phyloP scores from a whole-genome alignment of 2,113 vertebrate species.

The Hoplias malabaricus region DNA sequence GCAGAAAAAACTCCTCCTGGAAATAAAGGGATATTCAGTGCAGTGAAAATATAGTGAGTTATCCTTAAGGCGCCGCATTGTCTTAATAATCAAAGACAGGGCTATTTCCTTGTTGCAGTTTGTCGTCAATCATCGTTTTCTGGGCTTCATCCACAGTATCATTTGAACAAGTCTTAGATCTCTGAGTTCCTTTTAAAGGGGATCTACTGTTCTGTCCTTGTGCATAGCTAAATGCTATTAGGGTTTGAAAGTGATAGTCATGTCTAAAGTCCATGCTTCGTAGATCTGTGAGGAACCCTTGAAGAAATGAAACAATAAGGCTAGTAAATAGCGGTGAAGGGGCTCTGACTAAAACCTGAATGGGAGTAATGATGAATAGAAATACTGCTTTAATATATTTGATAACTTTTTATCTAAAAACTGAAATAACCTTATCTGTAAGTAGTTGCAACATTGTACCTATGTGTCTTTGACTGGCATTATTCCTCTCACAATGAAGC shows the following conservation, averaged over 20 bases:
- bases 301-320: slow-evolving; percentile 3
- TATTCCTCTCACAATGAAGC: too few species aligned
- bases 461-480: neutral
- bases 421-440: neutral
- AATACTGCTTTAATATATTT: slow-evolving; percentile 5
- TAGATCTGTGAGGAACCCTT: slow-evolving; percentile 8
- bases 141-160: neutral
- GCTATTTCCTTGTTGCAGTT: neutral
- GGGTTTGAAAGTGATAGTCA: neutral
- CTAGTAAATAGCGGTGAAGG: slow-evolving; percentile 1
- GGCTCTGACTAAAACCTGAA: slow-evolving; percentile 13
- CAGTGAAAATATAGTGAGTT: neutral
- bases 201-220: neutral
- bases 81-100: slow-evolving; percentile 9
- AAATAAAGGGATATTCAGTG: slow-evolving; percentile 20
- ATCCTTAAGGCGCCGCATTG: neutral
- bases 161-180: neutral
- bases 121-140: neutral
- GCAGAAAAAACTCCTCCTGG: slow-evolving; percentile 12
- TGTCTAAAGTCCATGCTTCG: slow-evolving; percentile 8
- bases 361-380: slow-evolving; percentile 2
- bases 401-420: slow-evolving; percentile 9
- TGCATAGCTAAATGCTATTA: neutral
- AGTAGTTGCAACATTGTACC: neutral
- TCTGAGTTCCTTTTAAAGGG: neutral